phyloP scores from a whole-genome alignment of 2,113 vertebrate species.

The Indicator maculatus region DNA sequence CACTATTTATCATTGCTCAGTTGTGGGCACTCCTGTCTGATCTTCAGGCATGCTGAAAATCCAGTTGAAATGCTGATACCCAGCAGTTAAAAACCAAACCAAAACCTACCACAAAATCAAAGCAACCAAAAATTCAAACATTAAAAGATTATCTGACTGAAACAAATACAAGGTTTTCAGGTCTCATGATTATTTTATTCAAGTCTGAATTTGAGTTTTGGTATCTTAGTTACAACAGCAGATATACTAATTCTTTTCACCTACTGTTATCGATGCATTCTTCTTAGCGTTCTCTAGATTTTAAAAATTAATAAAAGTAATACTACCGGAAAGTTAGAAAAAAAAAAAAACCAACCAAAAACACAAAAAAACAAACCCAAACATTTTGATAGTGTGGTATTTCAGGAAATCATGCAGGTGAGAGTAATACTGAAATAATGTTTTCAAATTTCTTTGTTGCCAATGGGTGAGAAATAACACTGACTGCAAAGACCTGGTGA shows the following conservation, averaged over 20 bases:
- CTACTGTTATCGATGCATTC: neutral
- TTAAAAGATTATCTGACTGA: neutral
- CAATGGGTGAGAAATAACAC: neutral
- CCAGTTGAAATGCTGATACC: neutral
- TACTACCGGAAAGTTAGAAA: neutral
- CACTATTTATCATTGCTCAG: neutral
- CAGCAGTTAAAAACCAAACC: neutral
- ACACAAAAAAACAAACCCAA: neutral
- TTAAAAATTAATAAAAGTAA: neutral
- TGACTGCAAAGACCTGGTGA: neutral
- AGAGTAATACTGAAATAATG: neutral
- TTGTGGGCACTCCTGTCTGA: neutral
- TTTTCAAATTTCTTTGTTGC: neutral
- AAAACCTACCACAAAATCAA: neutral
- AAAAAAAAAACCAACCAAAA: neutral
- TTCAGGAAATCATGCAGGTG: neutral
- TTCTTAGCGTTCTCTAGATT: neutral
- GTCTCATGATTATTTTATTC: neutral
- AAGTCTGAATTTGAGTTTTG: neutral
- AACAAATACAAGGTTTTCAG: neutral
- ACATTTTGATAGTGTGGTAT: neutral
- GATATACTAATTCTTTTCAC: neutral
- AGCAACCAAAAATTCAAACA: neutral
- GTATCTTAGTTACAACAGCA: neutral
- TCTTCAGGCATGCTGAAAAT: neutral